A percentile compares a stretch with the other conserved stretches of the same genome.
These are phyloP conservation scores for Tupaia chinensis DNA, from an alignment of 2,113 vertebrate species.

Conservation along the genomic window DNA sequence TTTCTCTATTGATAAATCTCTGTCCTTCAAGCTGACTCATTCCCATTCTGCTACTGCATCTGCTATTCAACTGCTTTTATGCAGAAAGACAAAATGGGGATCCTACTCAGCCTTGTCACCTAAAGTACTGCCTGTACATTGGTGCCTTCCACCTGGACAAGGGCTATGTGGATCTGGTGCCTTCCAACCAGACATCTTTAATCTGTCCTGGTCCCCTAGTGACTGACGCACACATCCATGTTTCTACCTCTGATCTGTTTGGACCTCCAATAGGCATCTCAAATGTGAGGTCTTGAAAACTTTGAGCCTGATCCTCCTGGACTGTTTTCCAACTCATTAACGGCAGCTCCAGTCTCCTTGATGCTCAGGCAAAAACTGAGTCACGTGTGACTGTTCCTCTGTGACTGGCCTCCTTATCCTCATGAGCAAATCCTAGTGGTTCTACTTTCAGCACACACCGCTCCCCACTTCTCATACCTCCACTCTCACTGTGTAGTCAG, in stretches of 20 bases:
- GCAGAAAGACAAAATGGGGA: background rate
- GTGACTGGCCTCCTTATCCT: background rate
- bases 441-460: background rate
- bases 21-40: background rate
- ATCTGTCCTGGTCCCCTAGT: background rate
- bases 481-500: rapidly evolving
- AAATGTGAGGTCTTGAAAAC: background rate
- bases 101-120: rapidly evolving
- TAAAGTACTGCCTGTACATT: rapidly evolving
- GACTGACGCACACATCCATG: background rate
- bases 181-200: background rate
- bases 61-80: background rate
- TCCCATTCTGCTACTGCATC: background rate
- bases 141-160: background rate
- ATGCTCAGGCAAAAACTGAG: background rate
- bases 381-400: background rate
- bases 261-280: background rate
- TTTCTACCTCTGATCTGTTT: background rate
- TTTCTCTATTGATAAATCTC: background rate
- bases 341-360: background rate
- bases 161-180: too few species aligned
- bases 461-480: too few species aligned
- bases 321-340: background rate
- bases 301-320: rapidly evolving
- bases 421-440: background rate